phyloP scores from a whole-genome alignment of 2,113 vertebrate genomes.

The Melanerpes aurifrons region DNA sequence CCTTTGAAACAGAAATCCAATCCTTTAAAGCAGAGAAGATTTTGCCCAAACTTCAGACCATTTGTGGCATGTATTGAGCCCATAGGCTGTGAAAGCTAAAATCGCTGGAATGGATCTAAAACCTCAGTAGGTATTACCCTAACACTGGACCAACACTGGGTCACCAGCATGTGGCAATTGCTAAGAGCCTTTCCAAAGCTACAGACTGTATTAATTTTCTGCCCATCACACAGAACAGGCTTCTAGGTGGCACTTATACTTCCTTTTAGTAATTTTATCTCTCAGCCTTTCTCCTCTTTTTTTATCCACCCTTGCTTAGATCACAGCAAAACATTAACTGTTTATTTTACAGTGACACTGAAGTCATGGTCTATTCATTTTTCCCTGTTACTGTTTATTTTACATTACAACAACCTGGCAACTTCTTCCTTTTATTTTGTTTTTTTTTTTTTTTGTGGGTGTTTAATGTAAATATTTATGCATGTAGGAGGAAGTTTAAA shows the following conservation, averaged over 20 bases:
- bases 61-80: not conserved
- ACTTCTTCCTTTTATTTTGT: not conserved
- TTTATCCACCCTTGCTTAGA: not conserved
- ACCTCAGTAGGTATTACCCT: accelerated
- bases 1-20: not conserved
- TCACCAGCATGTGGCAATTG: not conserved
- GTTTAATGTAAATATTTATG: not conserved
- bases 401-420: not conserved
- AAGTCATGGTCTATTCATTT: not conserved
- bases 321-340: not conserved
- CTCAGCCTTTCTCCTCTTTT: not conserved
- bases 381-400: not conserved
- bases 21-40: not conserved
- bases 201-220: not conserved
- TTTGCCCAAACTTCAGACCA: not conserved
- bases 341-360: not conserved
- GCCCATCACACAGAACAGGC: not conserved
- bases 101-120: not conserved
- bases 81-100: not conserved
- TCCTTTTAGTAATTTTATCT: not conserved
- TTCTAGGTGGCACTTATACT: not conserved
- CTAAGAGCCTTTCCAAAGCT: not conserved
- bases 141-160: not conserved
- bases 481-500: not conserved
- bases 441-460: not conserved